Base-by-base conservation (phyloP, 2,113 vertebrate species). In the Notothenia rossii region DNA sequence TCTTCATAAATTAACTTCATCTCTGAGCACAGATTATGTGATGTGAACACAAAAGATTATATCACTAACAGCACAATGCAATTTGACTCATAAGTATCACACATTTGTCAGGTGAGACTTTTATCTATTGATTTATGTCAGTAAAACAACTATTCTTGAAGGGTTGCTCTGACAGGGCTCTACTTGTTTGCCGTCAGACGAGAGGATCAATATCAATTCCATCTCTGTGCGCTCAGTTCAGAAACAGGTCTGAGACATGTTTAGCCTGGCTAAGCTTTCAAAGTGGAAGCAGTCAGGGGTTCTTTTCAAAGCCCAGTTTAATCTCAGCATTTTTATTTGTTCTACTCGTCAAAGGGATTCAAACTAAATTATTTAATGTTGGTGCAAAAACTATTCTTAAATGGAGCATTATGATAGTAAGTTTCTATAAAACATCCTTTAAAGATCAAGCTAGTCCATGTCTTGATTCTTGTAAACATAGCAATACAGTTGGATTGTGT, bases 131-230 rank as follows among this genome's bases (percentile, higher is more conserved):
- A 84, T 85, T 48, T 36, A 13, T 8, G 17, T 48, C 13, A 2
- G 71, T 43, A 49, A n/a, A 36, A 33, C 64, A 65, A 20, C 61
- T 64, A 46, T 63, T 46, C 48, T 64, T 67, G 40, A n/a, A 84
- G 49, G 25, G 48, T 20, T 13, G 48, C 43, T 50, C 45, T 49
- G 46, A 67, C 49, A 75, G 55, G 33, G 20, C 56, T 10, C 12
- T 36, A 49, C 58, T 72, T 83, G 74, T 79, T 72, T 85, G 61
- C 50, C 10, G 11, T 67, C 50, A 45, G 72, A 73, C 18, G 11
- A 70, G 25, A 15, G 9, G 67, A 75, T 86, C 84, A 54, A 86
- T 78, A 84, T 77, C 54, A 79, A 81, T 79, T 89, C 70, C 17
- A 62, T 76, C 10, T 61, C 17, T 45, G 76, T 43, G 63, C 25